A percentile compares a stretch with the other conserved stretches of the same genome.
These are phyloP conservation scores for Melanotaenia pygmaea DNA, from an alignment of 2,797 vertebrate genomes.

Conservation along the genomic window DNA sequence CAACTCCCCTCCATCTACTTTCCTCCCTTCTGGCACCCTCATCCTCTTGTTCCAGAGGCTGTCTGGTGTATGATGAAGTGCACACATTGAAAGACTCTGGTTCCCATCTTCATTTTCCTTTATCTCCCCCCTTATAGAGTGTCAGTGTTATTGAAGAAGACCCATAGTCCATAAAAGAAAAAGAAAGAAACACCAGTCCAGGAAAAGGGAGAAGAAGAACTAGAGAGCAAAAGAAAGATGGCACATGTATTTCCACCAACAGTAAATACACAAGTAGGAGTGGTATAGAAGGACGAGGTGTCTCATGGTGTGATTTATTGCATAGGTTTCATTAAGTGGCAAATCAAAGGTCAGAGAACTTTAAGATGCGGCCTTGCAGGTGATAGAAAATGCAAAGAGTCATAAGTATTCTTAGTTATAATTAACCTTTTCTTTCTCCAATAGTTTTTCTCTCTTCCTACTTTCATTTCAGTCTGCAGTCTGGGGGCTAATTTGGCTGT, in stretches of 20 bases:
- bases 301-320: slow-evolving; percentile 72
- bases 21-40: slow-evolving; percentile 17
- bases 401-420: slow-evolving; percentile 81
- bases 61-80: slow-evolving; percentile 76
- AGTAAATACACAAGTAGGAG: slow-evolving; percentile 61
- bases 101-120: slow-evolving; percentile 80
- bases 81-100: slow-evolving; percentile 76
- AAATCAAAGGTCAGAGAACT: slow-evolving; percentile 80
- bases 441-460: slow-evolving; percentile 21
- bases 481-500: slow-evolving; percentile 17
- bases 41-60: slow-evolving; percentile 47
- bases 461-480: slow-evolving; percentile 37
- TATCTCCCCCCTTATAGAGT: slow-evolving; percentile 70
- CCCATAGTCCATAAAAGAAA: slow-evolving; percentile 49
- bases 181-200: slow-evolving; percentile 28
- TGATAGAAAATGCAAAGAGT: slow-evolving; percentile 78
- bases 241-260: slow-evolving; percentile 56
- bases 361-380: slow-evolving; percentile 63
- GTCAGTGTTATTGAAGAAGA: slow-evolving; percentile 79
- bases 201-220: slow-evolving; percentile 35
- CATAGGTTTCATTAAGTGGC: slow-evolving; percentile 74
- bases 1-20: slow-evolving; percentile 16
- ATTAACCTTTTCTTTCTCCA: slow-evolving; percentile 80
- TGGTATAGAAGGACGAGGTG: slow-evolving; percentile 52
- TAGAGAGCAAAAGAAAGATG: slow-evolving; percentile 43